Evolutionary conservation across 2,797 vertebrate species (phyloP), one percentile per base, ranked within the genome.

Genomic region (Heteromormyrus szaboi): DNA sequence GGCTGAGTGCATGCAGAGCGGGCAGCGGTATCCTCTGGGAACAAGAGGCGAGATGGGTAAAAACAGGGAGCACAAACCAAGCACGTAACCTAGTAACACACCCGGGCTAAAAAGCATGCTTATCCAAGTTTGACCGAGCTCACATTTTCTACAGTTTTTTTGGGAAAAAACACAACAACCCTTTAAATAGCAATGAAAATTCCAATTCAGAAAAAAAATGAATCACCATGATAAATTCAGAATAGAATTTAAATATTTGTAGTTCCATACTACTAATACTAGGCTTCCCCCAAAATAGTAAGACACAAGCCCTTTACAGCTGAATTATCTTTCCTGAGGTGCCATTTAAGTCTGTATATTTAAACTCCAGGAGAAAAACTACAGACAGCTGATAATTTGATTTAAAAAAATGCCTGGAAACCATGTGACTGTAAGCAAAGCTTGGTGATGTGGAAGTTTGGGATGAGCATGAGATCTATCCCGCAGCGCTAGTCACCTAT

Each of bases 1-100:
- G 2, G 95, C 98, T 0, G 98, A 99, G 89, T 96, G 97, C 97
- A 98, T 99, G 91, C 98, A 99, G 86, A 99, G 90, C 0, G 98
- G 98, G 91, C 98, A 99, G 87, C 98, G 95, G 92, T 98, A 99
- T 1, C 94, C 96, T 89, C 98, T 99, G 91, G 48, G 7, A 88
- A 90, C 41, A 90, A 86, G 88, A 68, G 19, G 54, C 3, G 11
- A 53, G 46, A 46, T 9, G 33, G 72, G 17, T 11, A 7, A 79
- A 1, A 8, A 44, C 0, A 7, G 9, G 37, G 3, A 44, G 11
- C 8, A 12, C 2, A 29, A 37, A 50, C 19, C 65, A 14, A 44
- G 29, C 29, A 37, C 29, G 4, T 37, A 72, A 37, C 29, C 29
- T 41, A 44, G 46, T n/a, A 59, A 44, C 72, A 84, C 11, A 22